Evolutionary conservation across 2,113 vertebrate species (phyloP).

Genomic region (Craseonycteris thonglongyai): DNA sequence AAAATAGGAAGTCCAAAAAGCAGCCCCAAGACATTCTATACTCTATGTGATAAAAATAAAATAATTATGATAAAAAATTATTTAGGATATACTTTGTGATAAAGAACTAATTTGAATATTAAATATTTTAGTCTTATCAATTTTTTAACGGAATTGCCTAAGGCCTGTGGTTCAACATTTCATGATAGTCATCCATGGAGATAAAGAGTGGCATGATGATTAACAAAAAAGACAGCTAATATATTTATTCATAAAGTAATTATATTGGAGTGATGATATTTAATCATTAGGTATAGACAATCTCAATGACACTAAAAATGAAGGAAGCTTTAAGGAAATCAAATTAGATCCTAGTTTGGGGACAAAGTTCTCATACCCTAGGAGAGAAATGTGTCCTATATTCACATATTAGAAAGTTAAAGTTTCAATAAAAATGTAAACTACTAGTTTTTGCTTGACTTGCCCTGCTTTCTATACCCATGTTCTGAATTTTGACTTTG

Average conservation of each 20-base stretch:
- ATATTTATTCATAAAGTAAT: slow-evolving; percentile 55
- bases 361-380: not conserved
- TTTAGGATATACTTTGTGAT: not conserved
- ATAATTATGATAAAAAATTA: not conserved
- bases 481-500: not conserved
- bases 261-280: slow-evolving; percentile 37
- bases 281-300: slow-evolving; percentile 44
- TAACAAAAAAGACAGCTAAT: slow-evolving; percentile 35
- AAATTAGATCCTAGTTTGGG: not conserved
- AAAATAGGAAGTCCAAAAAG: not conserved
- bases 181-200: not conserved
- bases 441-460: not conserved
- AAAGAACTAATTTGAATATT: not conserved
- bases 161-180: not conserved
- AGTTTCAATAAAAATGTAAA: not conserved
- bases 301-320: slow-evolving; percentile 41
- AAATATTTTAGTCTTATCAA: not conserved
- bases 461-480: not conserved
- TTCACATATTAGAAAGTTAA: not conserved
- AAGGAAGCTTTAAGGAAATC: slow-evolving; percentile 20
- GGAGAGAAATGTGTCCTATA: not conserved
- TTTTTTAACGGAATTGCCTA: not conserved
- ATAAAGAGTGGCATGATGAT: not conserved
- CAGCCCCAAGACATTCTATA: not conserved
- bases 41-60: not conserved